Percentiles rank a stretch among this genome's conserved stretches.
These are phyloP conservation scores for Aegypius monachus DNA, from an alignment of 2,113 vertebrate genomes.

Conservation along the genomic window DNA sequence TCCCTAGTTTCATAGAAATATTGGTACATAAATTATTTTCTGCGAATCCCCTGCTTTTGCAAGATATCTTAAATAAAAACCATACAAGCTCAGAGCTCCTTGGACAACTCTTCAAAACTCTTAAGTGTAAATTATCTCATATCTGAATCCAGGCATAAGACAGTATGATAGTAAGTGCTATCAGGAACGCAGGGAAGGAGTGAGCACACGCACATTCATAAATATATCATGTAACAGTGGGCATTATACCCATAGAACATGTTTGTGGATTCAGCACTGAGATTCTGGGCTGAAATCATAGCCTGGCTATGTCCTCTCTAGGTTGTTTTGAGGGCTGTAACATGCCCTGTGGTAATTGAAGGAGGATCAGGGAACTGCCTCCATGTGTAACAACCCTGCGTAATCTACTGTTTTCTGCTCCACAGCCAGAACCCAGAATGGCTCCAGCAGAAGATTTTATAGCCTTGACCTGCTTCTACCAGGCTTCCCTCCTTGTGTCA, in stretches of 20 bases:
- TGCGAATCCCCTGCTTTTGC: neutral
- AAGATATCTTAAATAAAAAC: neutral
- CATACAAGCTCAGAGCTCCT: neutral
- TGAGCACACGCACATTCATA: fast-evolving
- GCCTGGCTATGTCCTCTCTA: neutral
- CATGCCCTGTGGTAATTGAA: neutral
- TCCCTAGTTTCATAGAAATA: neutral
- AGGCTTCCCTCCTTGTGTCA: neutral
- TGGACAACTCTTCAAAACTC: neutral
- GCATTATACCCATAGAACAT: neutral
- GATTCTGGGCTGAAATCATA: neutral
- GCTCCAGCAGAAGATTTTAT: neutral
- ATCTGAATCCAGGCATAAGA: neutral
- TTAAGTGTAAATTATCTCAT: neutral
- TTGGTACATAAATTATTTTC: neutral
- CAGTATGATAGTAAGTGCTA: neutral
- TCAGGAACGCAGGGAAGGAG: neutral
- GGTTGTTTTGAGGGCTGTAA: neutral
- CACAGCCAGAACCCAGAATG: neutral
- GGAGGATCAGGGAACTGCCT: neutral
- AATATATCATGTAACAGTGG: neutral
- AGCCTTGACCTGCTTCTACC: neutral
- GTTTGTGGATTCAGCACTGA: neutral
- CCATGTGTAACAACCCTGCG: neutral
- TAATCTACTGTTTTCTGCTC: neutral